These are phyloP conservation scores for Hirundo rustica DNA, from an alignment of 2,797 vertebrate genomes.

Conservation along the genomic window DNA sequence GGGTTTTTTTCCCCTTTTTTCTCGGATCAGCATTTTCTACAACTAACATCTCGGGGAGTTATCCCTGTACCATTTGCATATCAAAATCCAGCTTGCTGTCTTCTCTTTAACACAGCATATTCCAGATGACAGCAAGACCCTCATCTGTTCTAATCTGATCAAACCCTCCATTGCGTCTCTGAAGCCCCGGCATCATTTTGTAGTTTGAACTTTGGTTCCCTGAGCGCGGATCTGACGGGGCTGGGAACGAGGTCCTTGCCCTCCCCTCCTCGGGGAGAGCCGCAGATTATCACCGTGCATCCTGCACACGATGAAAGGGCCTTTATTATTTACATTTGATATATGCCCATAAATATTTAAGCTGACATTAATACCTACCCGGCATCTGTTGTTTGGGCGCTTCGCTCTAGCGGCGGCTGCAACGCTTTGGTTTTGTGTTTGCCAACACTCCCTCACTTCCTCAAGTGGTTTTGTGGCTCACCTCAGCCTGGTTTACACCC, in stretches of 20 bases:
- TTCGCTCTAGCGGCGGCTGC: neutral
- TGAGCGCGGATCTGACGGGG: slow-evolving; percentile 20
- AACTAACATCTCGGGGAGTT: slow-evolving; percentile 70
- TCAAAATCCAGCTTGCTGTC: slow-evolving; percentile 75
- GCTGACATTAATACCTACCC: slow-evolving; percentile 36
- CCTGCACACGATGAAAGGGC: neutral
- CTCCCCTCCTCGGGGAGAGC: slow-evolving; percentile 6
- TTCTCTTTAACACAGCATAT: slow-evolving; percentile 62
- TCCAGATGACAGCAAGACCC: slow-evolving; percentile 62
- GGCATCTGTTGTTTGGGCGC: slow-evolving; percentile 12
- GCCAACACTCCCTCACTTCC: neutral
- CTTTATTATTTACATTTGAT: slow-evolving; percentile 57
- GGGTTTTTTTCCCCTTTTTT: slow-evolving; percentile 78
- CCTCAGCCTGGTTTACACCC: neutral
- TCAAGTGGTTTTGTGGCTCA: neutral
- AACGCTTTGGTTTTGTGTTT: neutral
- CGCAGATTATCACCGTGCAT: slow-evolving; percentile 17
- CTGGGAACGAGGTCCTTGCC: neutral
- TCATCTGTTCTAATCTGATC: slow-evolving; percentile 63
- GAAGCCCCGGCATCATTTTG: slow-evolving; percentile 17
- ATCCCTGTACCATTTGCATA: slow-evolving; percentile 77
- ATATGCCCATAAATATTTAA: slow-evolving; percentile 67
- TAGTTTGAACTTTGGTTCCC: slow-evolving; percentile 55
- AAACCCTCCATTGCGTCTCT: slow-evolving; percentile 47
- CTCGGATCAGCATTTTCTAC: slow-evolving; percentile 82